Base-by-base conservation (phyloP, 2,797 vertebrate species). In the Acipenser transmontanus region DNA sequence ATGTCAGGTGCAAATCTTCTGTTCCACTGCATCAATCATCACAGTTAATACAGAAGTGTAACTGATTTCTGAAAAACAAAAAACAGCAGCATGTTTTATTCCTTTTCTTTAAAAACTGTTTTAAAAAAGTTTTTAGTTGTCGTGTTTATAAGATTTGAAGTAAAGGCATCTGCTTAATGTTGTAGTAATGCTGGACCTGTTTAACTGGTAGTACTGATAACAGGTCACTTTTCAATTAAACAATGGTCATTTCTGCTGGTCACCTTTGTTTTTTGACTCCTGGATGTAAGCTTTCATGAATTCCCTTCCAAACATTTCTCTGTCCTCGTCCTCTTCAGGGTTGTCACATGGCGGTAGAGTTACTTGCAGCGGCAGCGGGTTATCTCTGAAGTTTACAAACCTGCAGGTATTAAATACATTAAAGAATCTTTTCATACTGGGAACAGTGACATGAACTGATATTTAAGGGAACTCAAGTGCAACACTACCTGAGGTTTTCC, bases 321-420 rank as follows among this genome's bases (percentile, higher is more conserved):
- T 81, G 76, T 95, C 89, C 0, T 63, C 1, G 11, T 87, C 84
- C 7, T 90, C 82, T 6, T 86, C 86, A 0, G 77, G 71, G 49
- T 57, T 7, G 54, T 89, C 80, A 52, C 64, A 74, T 0, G 77
- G 76, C 17, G 88, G 86, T 63, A 97, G 88, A 0, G 73, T 82
- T 72, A 98, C 78, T 0, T 95, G 82, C 62, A 94, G 67, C 54
- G 86, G 90, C 77, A 99, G 68, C 6, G 95, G 97, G 61, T 99
- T 99, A 82, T 94, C 95, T 81, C 97, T 85, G 76, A 99, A 98
- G 83, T 97, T 99, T 69, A 99, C 96, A 85, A 98, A 99, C 85
- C 96, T 99, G 82, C 51, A 8, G 67, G 70, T 13, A 56, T n/a
- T 2, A 34, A 34, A 34, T 34, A 34, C 34, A 4, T 54, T 51